Percentiles rank a stretch among this genome's conserved stretches.
These are phyloP conservation scores for Melanocharis versteri DNA, from an alignment of 2,113 vertebrate genomes.

Conservation along the genomic window DNA sequence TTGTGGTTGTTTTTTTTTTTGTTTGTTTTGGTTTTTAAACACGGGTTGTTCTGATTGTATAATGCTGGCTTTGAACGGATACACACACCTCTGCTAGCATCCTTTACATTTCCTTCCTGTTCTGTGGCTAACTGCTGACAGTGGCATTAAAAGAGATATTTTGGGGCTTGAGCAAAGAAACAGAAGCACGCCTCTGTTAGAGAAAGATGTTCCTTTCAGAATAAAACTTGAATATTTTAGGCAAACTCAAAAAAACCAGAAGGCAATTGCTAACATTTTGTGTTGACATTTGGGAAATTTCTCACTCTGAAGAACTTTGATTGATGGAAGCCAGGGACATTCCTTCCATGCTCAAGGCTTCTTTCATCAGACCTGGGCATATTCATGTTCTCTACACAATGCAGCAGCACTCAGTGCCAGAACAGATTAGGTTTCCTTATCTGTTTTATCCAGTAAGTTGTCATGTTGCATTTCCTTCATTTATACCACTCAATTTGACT, in stretches of 20 bases:
- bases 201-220: neutral
- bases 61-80: neutral
- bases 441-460: neutral
- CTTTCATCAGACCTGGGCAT: neutral
- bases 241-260: neutral
- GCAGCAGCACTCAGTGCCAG: neutral
- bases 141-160: neutral
- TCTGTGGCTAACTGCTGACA: neutral
- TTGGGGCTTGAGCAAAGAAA: neutral
- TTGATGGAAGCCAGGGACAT: neutral
- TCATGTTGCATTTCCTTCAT: neutral
- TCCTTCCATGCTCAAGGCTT: neutral
- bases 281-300: neutral
- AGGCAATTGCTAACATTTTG: neutral
- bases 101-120: neutral
- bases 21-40: neutral
- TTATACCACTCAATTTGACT: neutral
- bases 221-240: neutral
- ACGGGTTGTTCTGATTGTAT: neutral
- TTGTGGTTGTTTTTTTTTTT: neutral
- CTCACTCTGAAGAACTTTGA: neutral
- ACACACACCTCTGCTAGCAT: neutral
- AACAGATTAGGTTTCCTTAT: neutral
- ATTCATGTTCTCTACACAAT: neutral
- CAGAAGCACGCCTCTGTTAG: neutral